Base-by-base conservation (phyloP, 2,888 invertebrate species). In the Heteromurus nitidus region DNA sequence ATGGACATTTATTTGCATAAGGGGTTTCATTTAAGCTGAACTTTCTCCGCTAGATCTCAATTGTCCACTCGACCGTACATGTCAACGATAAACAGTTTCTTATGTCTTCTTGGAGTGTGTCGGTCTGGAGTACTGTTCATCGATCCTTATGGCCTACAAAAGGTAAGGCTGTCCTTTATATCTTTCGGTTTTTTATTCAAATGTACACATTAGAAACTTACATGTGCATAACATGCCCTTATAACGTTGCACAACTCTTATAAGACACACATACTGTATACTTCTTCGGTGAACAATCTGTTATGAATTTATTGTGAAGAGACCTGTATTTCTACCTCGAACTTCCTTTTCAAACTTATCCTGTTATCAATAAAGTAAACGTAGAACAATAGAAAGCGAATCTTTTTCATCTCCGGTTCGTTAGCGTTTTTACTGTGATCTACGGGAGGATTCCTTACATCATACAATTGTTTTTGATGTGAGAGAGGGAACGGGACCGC, bases 71-170 rank as follows among this genome's bases (percentile, higher is more conserved):
- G 91, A 74, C 91, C 91, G 70, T 91, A 91, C 86, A 91, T 92
- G 90, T 90, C 91, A 50, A 91, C 91, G 70, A 91, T 91, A 88
- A 91, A 92, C 88, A 89, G 90, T 83, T 91, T 92, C 87, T 88
- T 92, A 30, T 91, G 91, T 86, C 88, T 91, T 18, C 88, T 91
- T 70, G 91, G 92, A 44, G 88, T 89, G 69, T 90, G 91, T 53
- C 89, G 92, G 84, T 90, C 91, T 20, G 88, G 89, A 53, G 91
- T 90, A 74, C 90, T 92, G 76, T 90, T 91, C 88, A 90, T 92
- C 86, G 92, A 92, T 88, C 91, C 92, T 47, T 92, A 92, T 88
- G 91, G 91, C 86, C 89, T 91, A 50, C 90, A 90, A 87, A 89
- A 90, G 88, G 91, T 91, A 86, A 88, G 88, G 36, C 2, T 42